Evolutionary conservation across 1,140 invertebrate genomes (phyloP).

Genomic region (Nasonia giraulti): DNA sequence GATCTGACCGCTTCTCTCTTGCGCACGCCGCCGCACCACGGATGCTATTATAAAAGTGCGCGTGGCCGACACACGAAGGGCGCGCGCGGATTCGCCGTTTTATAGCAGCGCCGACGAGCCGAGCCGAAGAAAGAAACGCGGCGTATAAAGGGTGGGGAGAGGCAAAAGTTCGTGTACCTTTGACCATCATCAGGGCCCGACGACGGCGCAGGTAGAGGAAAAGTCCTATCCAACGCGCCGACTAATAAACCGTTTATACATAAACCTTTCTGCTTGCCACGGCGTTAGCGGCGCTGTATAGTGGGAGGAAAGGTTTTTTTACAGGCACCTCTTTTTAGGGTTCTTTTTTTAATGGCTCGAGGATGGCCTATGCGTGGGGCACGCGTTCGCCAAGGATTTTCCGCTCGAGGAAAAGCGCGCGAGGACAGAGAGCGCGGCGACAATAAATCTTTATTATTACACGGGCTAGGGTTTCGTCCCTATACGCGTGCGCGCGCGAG

Average conservation of each 20-base stretch:
- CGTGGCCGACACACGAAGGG: conserved; percentile 73
- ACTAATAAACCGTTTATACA: background rate
- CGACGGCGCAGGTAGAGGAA: background rate
- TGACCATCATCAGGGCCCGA: background rate
- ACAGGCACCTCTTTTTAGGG: conserved; percentile 10
- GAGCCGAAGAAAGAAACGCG: background rate
- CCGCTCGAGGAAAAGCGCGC: background rate
- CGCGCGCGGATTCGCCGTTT: conserved; percentile 63
- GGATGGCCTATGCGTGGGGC: background rate
- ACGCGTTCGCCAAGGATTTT: background rate
- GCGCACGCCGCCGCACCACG: background rate
- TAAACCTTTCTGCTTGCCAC: conserved; percentile 2
- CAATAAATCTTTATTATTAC: conserved; percentile 28
- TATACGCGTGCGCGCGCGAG: background rate
- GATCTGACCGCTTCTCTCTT: conserved; percentile 63
- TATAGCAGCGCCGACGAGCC: conserved; percentile 48
- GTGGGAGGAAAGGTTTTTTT: conserved; percentile 20
- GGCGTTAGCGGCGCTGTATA: background rate
- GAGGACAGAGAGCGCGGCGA: background rate
- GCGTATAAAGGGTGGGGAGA: background rate
- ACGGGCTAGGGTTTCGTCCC: background rate
- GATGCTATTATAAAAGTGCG: conserved; percentile 58
- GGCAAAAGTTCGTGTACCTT: background rate
- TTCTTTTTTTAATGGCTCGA: background rate
- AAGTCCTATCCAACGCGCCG: background rate